Conservation (phyloP, 2,888 invertebrate species). For the Lysandra coridon region DNA sequence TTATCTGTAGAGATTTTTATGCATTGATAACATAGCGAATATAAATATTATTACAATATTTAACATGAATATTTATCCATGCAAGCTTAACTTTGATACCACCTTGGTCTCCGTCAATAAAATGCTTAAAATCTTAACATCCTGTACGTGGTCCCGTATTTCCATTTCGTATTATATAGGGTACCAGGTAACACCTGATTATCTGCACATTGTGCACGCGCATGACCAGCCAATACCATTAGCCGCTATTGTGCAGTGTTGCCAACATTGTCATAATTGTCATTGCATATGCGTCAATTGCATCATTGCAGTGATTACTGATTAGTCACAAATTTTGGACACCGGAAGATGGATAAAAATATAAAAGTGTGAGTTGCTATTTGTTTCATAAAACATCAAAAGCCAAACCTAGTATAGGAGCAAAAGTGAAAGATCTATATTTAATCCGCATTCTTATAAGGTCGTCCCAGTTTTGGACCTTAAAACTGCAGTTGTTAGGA, state of each 20-base stretch:
- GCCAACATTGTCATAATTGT: conserved; percentile 18
- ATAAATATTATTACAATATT: no score
- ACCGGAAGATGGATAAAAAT: background rate
- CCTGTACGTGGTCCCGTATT: conserved; percentile 57
- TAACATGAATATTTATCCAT: no score
- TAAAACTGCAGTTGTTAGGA: no score
- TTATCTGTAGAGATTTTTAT: no score
- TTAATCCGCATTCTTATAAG: no score
- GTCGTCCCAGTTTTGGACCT: no score
- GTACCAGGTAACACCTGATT: conserved; percentile 76
- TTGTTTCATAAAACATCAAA: no score
- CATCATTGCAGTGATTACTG: background rate
- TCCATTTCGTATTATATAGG: conserved; percentile 70
- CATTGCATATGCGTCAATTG: conserved; percentile 29
- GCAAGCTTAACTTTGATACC: no score
- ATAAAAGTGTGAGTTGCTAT: no score
- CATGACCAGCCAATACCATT: conserved; percentile 36
- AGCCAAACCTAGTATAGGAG: no score
- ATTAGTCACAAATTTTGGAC: background rate
- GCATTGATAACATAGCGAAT: no score
- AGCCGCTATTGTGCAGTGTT: conserved; percentile 28
- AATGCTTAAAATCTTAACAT: conserved; percentile 35
- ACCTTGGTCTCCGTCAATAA: background rate
- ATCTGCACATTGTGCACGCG: conserved; percentile 52
- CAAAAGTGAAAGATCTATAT: no score